Evolutionary conservation across 64 coral and sea anemone genomes (phyloP).

Genomic region (Pachyseris speciosa): DNA sequence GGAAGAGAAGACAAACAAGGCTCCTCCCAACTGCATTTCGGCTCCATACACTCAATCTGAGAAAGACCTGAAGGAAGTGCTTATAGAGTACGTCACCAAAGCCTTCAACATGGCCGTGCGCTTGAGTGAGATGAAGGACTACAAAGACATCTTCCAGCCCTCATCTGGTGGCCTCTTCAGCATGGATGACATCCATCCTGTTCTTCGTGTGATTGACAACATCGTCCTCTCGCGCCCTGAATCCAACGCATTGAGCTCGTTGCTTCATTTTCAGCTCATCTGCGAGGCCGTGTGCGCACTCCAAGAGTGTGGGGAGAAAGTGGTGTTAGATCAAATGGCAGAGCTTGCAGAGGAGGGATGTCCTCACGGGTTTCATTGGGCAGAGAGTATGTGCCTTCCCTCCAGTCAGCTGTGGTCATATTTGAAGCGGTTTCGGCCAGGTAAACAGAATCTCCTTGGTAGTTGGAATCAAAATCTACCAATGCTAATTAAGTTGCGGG

Average conservation of each 20-base stretch:
- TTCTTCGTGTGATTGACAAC: constrained; percentile 82
- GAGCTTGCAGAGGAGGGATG: constrained; percentile 64
- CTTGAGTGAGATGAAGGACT: constrained; percentile 90
- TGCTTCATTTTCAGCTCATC: constrained; percentile 74
- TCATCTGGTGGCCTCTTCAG: constrained; percentile 75
- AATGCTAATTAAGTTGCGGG: too few species aligned
- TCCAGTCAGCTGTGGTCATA: constrained; percentile 57
- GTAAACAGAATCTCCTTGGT: neutral
- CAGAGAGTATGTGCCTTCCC: constrained; percentile 70
- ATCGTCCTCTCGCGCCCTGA: constrained; percentile 58
- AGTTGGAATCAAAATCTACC: too few species aligned
- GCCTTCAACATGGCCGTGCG: constrained; percentile 87
- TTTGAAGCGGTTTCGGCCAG: constrained; percentile 32
- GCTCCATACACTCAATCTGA: constrained; percentile 70
- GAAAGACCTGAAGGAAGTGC: constrained; percentile 16
- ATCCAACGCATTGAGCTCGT: constrained; percentile 58
- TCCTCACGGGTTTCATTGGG: constrained; percentile 86
- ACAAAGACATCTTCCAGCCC: constrained; percentile 93
- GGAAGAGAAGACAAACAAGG: constrained; percentile 71
- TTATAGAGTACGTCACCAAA: constrained; percentile 85
- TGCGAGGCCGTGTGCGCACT: constrained; percentile 87
- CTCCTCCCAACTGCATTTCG: constrained; percentile 54
- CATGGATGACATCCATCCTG: constrained; percentile 81
- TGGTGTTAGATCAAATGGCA: constrained; percentile 66
- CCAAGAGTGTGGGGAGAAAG: constrained; percentile 76